Conservation (phyloP, 2,888 invertebrate species). For the Xestia rhomboidea region DNA sequence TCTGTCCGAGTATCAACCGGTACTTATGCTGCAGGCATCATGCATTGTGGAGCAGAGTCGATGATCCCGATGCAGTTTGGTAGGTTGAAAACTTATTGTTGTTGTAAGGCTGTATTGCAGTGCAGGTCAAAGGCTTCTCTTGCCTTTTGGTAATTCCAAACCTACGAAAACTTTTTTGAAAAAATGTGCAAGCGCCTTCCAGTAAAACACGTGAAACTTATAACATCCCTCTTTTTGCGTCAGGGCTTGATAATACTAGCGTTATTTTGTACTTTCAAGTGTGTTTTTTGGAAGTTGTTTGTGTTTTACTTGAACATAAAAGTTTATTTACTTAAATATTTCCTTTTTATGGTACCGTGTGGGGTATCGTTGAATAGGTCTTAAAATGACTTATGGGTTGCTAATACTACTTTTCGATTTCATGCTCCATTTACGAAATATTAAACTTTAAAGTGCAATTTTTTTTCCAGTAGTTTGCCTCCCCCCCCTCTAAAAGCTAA, state of each 20-base stretch:
- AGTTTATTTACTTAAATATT: neutral
- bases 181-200: neutral
- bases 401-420: too few relatives aligned
- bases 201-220: neutral
- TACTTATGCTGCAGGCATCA: conserved; percentile 15
- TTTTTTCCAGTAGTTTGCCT: too few relatives aligned
- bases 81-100: neutral
- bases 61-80: conserved; percentile 19
- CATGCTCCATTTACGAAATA: too few relatives aligned
- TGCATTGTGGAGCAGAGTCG: conserved; percentile 23
- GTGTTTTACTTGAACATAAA: neutral
- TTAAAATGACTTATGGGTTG: too few relatives aligned
- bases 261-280: neutral
- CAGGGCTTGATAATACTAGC: neutral
- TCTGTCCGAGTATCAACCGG: conserved; percentile 20
- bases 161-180: neutral
- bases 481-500: too few relatives aligned
- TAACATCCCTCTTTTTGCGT: too few relatives aligned
- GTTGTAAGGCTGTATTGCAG: neutral
- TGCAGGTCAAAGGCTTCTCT: neutral
- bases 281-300: neutral
- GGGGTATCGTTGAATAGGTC: too few relatives aligned
- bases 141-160: neutral
- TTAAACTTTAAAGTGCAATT: too few relatives aligned
- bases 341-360: too few relatives aligned